Evolutionary conservation across 2,113 vertebrate genomes (phyloP).

Genomic region (Albula goreensis): DNA sequence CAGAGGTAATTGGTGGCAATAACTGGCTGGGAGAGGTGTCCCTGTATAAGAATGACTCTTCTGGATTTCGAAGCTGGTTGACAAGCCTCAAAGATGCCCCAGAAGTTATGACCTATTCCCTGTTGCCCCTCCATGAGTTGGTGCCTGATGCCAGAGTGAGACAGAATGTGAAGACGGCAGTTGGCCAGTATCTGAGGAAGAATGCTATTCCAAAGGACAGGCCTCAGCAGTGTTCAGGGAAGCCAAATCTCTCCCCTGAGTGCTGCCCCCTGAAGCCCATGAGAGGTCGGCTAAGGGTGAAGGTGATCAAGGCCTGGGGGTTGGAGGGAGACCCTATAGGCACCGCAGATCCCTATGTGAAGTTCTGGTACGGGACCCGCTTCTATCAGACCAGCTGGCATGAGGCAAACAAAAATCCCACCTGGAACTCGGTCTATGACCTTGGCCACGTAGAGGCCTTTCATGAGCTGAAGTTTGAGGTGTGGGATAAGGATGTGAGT

Average conservation of each 20-base stretch:
- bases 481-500: constrained; percentile 24
- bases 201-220: not conserved
- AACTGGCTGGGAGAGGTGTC: not conserved
- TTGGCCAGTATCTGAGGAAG: not conserved
- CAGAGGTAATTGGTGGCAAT: not conserved
- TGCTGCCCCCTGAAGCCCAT: constrained; percentile 13
- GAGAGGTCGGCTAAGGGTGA: not conserved
- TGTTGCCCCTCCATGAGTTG: constrained; percentile 23
- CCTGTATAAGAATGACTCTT: not conserved
- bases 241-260: not conserved
- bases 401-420: not conserved
- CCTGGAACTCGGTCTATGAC: not conserved
- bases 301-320: not conserved
- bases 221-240: not conserved
- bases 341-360: constrained; percentile 6
- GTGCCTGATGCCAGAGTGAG: not conserved
- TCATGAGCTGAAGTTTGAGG: not conserved
- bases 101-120: constrained; percentile 16
- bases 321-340: constrained; percentile 7
- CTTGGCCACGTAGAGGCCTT: not conserved
- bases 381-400: not conserved
- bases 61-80: constrained; percentile 4
- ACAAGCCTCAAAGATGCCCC: not conserved
- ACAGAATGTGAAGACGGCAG: not conserved
- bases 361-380: not conserved